These are phyloP conservation scores for Anser cygnoides DNA, from an alignment of 2,113 vertebrate genomes.

Conservation along the genomic window DNA sequence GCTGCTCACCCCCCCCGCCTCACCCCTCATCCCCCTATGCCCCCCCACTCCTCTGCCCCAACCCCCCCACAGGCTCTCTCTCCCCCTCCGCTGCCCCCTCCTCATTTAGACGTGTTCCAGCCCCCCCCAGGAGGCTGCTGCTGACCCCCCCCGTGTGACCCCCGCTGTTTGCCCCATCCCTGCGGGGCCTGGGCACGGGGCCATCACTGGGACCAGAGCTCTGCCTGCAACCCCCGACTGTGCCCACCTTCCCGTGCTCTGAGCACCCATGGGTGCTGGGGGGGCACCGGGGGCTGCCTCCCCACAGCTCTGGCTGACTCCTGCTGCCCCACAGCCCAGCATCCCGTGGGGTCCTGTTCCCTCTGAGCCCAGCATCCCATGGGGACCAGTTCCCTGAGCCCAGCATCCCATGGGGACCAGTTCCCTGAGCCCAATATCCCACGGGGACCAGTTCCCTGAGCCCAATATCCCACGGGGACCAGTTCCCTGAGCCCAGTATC, in stretches of 20 bases:
- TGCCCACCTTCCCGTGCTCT: neutral
- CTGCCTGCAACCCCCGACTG: neutral
- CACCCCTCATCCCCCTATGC: too few species aligned
- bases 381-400: neutral
- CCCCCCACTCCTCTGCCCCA: too few species aligned
- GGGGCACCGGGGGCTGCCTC: neutral
- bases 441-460: neutral
- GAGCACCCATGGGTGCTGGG: neutral
- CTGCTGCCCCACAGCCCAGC: neutral
- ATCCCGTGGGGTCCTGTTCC: neutral
- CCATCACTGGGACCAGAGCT: neutral
- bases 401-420: too few species aligned
- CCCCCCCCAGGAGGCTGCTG: fast-evolving
- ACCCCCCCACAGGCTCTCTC: neutral
- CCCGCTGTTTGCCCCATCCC: neutral
- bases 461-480: neutral
- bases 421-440: neutral
- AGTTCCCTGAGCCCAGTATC: neutral
- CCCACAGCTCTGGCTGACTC: neutral
- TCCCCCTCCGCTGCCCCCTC: neutral
- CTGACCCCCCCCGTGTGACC: fast-evolving
- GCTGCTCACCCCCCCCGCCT: neutral
- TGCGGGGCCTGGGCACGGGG: neutral
- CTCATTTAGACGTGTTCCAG: neutral
- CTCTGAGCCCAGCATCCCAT: neutral